Percentiles rank a stretch among this genome's conserved stretches.
These are phyloP conservation scores for Ceratosolen fusciceps DNA, from an alignment of 1,140 invertebrate species.

Conservation along the genomic window DNA sequence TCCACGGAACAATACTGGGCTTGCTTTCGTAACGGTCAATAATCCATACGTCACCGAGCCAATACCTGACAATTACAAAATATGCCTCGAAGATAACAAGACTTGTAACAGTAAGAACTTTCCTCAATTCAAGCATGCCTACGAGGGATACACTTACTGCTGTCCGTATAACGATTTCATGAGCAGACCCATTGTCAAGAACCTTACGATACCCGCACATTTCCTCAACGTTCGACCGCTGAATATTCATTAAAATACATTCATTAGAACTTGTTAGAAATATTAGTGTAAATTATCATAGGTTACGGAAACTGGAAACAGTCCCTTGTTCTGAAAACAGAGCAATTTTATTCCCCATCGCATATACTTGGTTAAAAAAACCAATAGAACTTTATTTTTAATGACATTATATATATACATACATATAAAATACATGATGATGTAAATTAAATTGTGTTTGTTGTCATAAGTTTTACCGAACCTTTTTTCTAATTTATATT, in stretches of 20 bases:
- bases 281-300: too few species aligned
- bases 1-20: constrained; percentile 55
- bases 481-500: too few species aligned
- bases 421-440: too few species aligned
- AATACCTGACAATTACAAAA: background rate
- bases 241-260: background rate
- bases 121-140: background rate
- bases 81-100: constrained; percentile 19
- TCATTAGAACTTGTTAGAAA: too few species aligned
- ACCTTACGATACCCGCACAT: background rate
- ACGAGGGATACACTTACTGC: constrained; percentile 35
- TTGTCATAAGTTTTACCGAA: too few species aligned
- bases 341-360: too few species aligned
- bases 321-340: too few species aligned
- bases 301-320: too few species aligned
- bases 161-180: constrained; percentile 19
- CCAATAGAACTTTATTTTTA: too few species aligned
- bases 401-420: too few species aligned
- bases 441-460: too few species aligned
- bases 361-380: too few species aligned
- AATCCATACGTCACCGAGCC: constrained; percentile 63
- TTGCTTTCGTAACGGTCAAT: constrained; percentile 71
- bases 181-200: background rate
- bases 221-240: constrained; percentile 8
- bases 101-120: background rate